A percentile compares a stretch with the other conserved stretches of the same genome.
Evolutionary conservation across 2,888 invertebrate genomes (phyloP).

Genomic region (Mythimna impura): DNA sequence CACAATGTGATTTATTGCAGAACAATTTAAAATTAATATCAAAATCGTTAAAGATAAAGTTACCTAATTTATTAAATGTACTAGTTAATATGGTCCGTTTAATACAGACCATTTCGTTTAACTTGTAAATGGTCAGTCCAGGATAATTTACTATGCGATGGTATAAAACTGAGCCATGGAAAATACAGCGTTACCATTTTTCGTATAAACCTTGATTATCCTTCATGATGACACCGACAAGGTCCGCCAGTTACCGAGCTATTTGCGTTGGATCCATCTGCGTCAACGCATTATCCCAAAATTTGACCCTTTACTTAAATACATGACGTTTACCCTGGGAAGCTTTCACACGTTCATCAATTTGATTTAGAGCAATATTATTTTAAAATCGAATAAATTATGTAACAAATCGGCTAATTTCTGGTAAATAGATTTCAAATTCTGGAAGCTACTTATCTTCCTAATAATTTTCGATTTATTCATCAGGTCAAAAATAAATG

Average conservation of each 20-base stretch:
- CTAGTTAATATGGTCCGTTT: not conserved
- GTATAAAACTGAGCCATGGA: slow-evolving; percentile 9
- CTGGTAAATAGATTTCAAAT: not conserved
- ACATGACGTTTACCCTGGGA: slow-evolving; percentile 72
- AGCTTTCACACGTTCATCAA: slow-evolving; percentile 74
- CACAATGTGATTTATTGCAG: not conserved
- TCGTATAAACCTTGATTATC: slow-evolving; percentile 59
- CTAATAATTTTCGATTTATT: not conserved
- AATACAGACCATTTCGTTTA: not conserved
- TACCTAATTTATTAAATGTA: not conserved
- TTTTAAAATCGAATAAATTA: slow-evolving; percentile 19
- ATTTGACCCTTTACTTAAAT: slow-evolving; percentile 77
- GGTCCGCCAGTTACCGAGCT: slow-evolving; percentile 71
- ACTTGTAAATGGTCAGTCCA: slow-evolving; percentile 2
- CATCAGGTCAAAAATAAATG: slow-evolving; percentile 17
- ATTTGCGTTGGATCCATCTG: slow-evolving; percentile 76
- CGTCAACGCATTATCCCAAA: slow-evolving; percentile 80
- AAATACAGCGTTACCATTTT: slow-evolving; percentile 39
- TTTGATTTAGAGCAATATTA: slow-evolving; percentile 58
- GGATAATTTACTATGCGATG: not conserved
- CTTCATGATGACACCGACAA: slow-evolving; percentile 71
- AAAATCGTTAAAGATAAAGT: not conserved
- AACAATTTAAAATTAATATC: not conserved
- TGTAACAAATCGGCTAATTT: slow-evolving; percentile 1
- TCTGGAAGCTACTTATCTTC: not conserved